Percentiles rank a stretch among this genome's conserved stretches.
Conservation (phyloP, 2,797 vertebrate genomes). For the Molossus alvarezi region DNA sequence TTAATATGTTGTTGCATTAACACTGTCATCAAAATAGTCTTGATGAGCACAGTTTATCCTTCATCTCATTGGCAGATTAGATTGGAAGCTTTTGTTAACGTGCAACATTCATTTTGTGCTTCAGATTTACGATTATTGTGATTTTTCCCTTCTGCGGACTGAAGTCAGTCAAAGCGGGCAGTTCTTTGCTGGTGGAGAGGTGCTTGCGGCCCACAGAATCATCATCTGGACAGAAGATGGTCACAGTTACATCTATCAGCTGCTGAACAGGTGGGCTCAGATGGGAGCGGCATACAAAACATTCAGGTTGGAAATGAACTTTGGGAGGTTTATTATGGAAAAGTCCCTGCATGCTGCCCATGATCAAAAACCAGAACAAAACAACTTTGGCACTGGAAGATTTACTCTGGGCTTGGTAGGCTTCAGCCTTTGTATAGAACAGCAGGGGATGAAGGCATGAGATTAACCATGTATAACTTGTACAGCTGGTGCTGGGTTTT, state of each 20-base stretch:
- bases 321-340: slow-evolving; percentile 91
- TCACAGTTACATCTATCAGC: slow-evolving; percentile 93
- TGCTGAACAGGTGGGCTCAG: slow-evolving; percentile 94
- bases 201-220: slow-evolving; percentile 91
- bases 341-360: slow-evolving; percentile 89
- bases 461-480: slow-evolving; percentile 92
- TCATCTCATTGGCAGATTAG: not conserved
- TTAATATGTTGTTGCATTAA: slow-evolving; percentile 15
- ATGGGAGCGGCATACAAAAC: slow-evolving; percentile 88
- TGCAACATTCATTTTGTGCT: not conserved
- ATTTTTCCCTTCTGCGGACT: slow-evolving; percentile 91
- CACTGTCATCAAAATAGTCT: not conserved
- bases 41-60: not conserved
- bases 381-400: slow-evolving; percentile 90
- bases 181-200: slow-evolving; percentile 91
- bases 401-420: slow-evolving; percentile 90
- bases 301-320: slow-evolving; percentile 92
- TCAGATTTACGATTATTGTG: slow-evolving; percentile 93
- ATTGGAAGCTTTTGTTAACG: slow-evolving; percentile 20
- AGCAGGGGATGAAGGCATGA: slow-evolving; percentile 90
- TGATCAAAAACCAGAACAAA: slow-evolving; percentile 94
- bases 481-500: slow-evolving; percentile 91
- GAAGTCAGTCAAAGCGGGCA: slow-evolving; percentile 87
- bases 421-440: slow-evolving; percentile 90
- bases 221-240: slow-evolving; percentile 92